Evolutionary conservation across 2,797 vertebrate genomes (phyloP).

Genomic region (Crax fasciolata): DNA sequence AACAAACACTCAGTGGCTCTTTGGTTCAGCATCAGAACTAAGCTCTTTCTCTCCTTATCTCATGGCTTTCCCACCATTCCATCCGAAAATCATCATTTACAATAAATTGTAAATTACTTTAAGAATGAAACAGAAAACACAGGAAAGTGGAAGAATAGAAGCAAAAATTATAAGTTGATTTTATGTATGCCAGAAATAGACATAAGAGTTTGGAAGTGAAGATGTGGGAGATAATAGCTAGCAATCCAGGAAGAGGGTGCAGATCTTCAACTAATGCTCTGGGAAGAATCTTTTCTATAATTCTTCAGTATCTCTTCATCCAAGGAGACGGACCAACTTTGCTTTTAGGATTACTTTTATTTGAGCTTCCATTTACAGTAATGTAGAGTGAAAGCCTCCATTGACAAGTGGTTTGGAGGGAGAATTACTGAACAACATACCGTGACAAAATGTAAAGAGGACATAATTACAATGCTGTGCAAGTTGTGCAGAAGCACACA

Average conservation of each 20-base stretch:
- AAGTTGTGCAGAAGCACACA: background rate
- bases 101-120: background rate
- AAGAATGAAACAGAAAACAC: background rate
- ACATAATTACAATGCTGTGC: background rate
- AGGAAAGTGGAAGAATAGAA: background rate
- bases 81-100: background rate
- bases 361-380: background rate
- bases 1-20: fast-evolving
- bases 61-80: background rate
- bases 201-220: background rate
- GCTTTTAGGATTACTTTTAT: background rate
- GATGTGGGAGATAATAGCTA: background rate
- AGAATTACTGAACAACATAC: background rate
- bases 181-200: background rate
- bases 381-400: background rate
- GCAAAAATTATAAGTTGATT: background rate
- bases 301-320: background rate
- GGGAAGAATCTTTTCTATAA: background rate
- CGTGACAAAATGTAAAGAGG: background rate
- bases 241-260: background rate
- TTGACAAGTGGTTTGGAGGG: background rate
- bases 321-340: background rate
- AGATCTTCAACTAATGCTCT: background rate
- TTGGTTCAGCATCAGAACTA: background rate
- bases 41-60: background rate